phyloP scores from a whole-genome alignment of 2,113 vertebrate species.

The Suricata suricatta region DNA sequence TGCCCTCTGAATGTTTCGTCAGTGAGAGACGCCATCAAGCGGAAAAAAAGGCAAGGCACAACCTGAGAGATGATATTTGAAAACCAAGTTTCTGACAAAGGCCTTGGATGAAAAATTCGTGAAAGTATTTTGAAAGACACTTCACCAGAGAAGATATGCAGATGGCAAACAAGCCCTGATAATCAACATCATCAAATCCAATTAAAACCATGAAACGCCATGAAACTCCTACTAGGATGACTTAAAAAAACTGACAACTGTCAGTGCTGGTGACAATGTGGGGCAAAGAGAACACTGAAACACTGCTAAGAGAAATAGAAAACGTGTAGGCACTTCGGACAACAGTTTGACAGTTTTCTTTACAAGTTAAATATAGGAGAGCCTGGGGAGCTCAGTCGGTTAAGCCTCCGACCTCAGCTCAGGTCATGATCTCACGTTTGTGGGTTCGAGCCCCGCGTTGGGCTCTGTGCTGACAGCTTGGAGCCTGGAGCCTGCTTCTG shows the following conservation, averaged over 20 bases:
- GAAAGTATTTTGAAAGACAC: neutral
- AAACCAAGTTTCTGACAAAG: neutral
- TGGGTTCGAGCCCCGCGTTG: too few relatives aligned
- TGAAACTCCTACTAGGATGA: neutral
- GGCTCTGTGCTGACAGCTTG: too few relatives aligned
- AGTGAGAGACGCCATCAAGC: neutral
- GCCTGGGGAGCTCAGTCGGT: too few relatives aligned
- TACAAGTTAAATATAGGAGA: too few relatives aligned
- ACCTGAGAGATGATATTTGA: neutral
- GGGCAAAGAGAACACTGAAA: fast-evolving
- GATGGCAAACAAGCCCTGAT: neutral
- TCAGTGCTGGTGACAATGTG: neutral
- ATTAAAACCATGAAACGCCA: neutral
- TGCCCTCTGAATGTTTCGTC: neutral
- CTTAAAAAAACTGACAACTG: neutral
- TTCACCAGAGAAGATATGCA: neutral
- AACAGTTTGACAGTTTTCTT: neutral
- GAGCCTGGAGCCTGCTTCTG: too few relatives aligned
- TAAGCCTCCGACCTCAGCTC: too few relatives aligned
- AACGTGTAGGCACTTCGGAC: fast-evolving
- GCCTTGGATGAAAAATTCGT: neutral
- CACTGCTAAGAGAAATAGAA: neutral
- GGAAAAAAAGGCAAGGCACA: neutral
- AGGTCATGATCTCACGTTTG: too few relatives aligned
- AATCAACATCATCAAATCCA: neutral